A percentile compares a stretch with the other conserved stretches of the same genome.
Conservation (phyloP, 2,797 vertebrate genomes). For the Pelodytes ibericus region DNA sequence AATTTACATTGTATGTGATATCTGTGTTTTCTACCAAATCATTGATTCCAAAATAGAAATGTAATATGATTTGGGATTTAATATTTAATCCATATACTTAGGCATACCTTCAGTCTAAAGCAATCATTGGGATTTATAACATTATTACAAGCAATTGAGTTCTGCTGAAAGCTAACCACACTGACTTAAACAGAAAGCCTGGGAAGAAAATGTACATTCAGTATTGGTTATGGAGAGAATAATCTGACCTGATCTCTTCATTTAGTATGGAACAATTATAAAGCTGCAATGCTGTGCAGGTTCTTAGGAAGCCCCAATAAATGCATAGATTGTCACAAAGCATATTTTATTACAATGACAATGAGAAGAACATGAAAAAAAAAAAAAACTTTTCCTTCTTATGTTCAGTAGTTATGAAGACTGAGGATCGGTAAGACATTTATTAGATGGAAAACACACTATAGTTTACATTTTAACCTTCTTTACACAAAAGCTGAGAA, state of each 20-base stretch:
- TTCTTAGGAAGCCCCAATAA: too few relatives aligned
- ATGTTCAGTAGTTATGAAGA: too few relatives aligned
- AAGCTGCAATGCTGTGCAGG: neutral
- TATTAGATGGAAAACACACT: too few relatives aligned
- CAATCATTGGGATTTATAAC: conserved; percentile 43
- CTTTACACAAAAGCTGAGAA: too few relatives aligned
- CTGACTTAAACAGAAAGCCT: conserved; percentile 13
- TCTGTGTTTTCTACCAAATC: conserved; percentile 39
- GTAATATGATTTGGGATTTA: conserved; percentile 47
- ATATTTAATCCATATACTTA: conserved; percentile 54
- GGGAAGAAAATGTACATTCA: neutral
- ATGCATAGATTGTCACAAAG: too few relatives aligned
- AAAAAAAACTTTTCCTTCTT: too few relatives aligned
- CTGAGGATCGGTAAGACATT: too few relatives aligned
- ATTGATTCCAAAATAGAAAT: conserved; percentile 42
- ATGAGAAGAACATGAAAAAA: too few relatives aligned
- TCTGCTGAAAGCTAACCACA: conserved; percentile 25
- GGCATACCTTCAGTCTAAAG: conserved; percentile 40
- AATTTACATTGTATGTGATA: conserved; percentile 25
- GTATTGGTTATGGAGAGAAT: neutral
- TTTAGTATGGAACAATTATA: neutral
- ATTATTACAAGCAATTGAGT: conserved; percentile 45
- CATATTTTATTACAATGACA: too few relatives aligned
- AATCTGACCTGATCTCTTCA: neutral
- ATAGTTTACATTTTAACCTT: too few relatives aligned